Evolutionary conservation across 2,888 invertebrate genomes (phyloP), one percentile per base, ranked within the genome.

Genomic region (Microctonus hyperodae): DNA sequence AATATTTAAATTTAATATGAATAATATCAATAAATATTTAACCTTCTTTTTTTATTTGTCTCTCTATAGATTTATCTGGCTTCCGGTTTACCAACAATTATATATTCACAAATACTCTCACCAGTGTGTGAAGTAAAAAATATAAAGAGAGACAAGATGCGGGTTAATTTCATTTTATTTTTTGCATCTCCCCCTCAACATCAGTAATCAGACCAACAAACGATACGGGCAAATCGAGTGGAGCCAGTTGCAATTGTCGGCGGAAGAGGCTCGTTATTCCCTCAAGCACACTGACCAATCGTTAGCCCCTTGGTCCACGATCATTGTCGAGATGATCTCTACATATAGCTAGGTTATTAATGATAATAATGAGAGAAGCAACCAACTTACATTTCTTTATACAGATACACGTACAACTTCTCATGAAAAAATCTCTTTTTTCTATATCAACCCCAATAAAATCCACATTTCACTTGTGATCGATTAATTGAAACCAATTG

Each of bases 191-290:
- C 23, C 22, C n/a, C 55, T n/a, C 28, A 28, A 55, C 25, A 59
- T 11, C 16, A n/a, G 33, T 64, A 58, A 69, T 58, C 63, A 60
- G 25, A 44, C 33, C 25, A 59, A 58, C 28, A 67, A n/a, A 28
- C 65, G 53, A 51, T 44, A 65, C 63, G 16, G 59, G 64, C 53
- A 37, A 64, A 64, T 67, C 53, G 67, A 65, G 65, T 60, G 58
- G 64, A 68, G 68, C 63, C 44, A 65, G 55, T 64, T 75, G 74
- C 81, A 81, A 81, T 83, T 81, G 79, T 75, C 78, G 76, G 75
- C 83, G 82, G 83, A 83, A 82, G 81, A 77, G 78, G 73, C 81
- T 82, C 76, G 81, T 83, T 83, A 80, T 76, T 72, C 77, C 75
- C 79, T 78, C 77, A 75, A 72, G 70, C 66, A 72, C 72, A 72